Conservation (phyloP, 2,113 vertebrate species). For the Cebus imitator region DNA sequence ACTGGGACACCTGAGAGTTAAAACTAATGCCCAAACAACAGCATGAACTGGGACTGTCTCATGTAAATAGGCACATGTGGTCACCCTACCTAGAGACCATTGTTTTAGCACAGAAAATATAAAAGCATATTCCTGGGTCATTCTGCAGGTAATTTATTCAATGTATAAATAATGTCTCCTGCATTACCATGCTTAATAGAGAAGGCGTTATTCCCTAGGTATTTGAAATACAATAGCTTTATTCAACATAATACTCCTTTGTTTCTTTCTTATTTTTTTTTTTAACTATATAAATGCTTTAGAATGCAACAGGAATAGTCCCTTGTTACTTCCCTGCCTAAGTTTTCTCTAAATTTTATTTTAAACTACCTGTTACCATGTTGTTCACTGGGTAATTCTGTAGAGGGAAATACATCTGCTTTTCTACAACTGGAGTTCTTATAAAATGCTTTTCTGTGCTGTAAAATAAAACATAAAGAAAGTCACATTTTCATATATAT, state of each 20-base stretch:
- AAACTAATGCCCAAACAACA: not conserved
- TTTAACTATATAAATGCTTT: no score
- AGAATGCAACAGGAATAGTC: not conserved
- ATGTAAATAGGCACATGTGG: not conserved
- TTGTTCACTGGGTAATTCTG: conserved; percentile 83
- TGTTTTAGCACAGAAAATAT: not conserved
- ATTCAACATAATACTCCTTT: not conserved
- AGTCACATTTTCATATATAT: not conserved
- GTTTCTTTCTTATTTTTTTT: not conserved
- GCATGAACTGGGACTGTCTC: not conserved
- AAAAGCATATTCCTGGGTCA: not conserved
- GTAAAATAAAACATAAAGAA: conserved; percentile 57
- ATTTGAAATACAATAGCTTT: not conserved
- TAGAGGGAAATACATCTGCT: conserved; percentile 76
- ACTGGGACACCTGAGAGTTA: not conserved
- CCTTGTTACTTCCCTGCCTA: not conserved
- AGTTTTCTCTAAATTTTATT: conserved; percentile 5
- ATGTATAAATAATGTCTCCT: not conserved
- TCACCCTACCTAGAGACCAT: not conserved
- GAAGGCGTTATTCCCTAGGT: not conserved
- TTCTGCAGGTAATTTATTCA: not conserved
- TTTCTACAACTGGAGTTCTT: conserved; percentile 63
- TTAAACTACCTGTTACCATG: conserved; percentile 82
- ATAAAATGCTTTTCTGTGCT: conserved; percentile 56
- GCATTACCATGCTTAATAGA: not conserved